These are phyloP conservation scores for Copidosoma floridanum DNA, from an alignment of 1,140 invertebrate genomes.

Conservation along the genomic window DNA sequence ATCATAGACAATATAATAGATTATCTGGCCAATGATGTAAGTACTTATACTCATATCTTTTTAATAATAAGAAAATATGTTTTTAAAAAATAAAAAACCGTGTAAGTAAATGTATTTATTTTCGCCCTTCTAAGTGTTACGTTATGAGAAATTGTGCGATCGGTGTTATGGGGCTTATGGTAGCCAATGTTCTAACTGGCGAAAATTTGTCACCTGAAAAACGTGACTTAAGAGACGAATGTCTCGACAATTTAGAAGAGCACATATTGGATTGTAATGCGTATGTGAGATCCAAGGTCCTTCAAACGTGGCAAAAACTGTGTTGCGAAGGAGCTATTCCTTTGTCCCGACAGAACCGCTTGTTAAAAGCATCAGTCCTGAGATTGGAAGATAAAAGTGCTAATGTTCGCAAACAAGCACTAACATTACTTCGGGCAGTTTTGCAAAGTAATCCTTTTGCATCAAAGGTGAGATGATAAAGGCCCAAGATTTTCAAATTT, in stretches of 20 bases:
- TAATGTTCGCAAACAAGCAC: conserved; percentile 74
- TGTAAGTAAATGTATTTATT: neutral
- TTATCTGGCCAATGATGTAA: conserved; percentile 62
- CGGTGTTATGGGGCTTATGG: conserved; percentile 73
- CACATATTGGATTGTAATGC: conserved; percentile 81
- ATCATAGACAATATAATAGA: conserved; percentile 60
- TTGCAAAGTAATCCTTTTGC: conserved; percentile 78
- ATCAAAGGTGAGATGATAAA: conserved; percentile 54
- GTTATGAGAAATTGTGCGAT: conserved; percentile 77
- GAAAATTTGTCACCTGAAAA: conserved; percentile 69
- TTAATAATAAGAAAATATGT: conserved; percentile 9
- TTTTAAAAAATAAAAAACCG: conserved; percentile 7
- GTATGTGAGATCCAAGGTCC: conserved; percentile 77
- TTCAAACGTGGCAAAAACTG: conserved; percentile 75
- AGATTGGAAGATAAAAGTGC: conserved; percentile 76
- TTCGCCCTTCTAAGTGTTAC: conserved; percentile 64
- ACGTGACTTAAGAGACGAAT: conserved; percentile 66
- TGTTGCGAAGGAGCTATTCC: conserved; percentile 73
- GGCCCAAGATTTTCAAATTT: neutral
- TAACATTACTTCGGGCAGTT: conserved; percentile 72
- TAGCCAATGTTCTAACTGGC: conserved; percentile 67
- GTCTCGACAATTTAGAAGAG: conserved; percentile 72
- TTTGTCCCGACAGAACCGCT: conserved; percentile 61
- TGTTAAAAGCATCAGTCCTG: conserved; percentile 65
- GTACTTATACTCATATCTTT: conserved; percentile 34